phyloP scores from a whole-genome alignment of 2,113 vertebrate genomes.

The Atrichornis clamosus region DNA sequence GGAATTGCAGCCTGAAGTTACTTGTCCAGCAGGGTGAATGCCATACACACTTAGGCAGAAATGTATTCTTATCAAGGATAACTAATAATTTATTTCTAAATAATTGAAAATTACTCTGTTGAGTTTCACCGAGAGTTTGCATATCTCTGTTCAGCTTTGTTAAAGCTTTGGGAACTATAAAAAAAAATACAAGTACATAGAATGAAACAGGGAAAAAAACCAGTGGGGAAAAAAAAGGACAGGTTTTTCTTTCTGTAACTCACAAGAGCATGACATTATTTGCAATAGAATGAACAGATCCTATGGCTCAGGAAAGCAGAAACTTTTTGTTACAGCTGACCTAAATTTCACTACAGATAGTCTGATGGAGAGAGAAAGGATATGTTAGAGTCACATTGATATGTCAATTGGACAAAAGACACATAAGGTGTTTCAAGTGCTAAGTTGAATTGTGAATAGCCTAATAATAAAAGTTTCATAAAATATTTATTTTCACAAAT shows the following conservation, averaged over 20 bases:
- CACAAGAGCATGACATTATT: background rate
- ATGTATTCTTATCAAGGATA: background rate
- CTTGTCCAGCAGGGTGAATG: background rate
- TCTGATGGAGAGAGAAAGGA: constrained; percentile 4
- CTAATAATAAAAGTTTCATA: background rate
- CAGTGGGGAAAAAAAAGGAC: background rate
- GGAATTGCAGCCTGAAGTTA: background rate
- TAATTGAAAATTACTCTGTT: background rate
- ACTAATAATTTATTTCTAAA: background rate
- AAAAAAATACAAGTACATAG: background rate
- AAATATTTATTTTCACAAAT: background rate
- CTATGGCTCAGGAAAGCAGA: constrained; percentile 42
- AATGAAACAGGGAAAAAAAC: background rate
- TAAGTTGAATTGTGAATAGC: background rate
- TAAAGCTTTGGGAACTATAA: background rate
- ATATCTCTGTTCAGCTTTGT: background rate
- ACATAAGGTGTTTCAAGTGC: constrained; percentile 4
- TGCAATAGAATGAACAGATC: constrained; percentile 14
- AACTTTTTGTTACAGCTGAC: constrained; percentile 62
- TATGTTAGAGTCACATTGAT: constrained; percentile 51
- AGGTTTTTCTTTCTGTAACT: background rate
- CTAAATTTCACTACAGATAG: constrained; percentile 52
- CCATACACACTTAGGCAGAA: background rate
- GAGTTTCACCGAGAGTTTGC: background rate
- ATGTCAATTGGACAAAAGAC: constrained; percentile 50